A percentile compares a stretch with the other conserved stretches of the same genome.
phyloP scores from a whole-genome alignment of 2,888 invertebrate genomes.

The Tanypteryx hageni region DNA sequence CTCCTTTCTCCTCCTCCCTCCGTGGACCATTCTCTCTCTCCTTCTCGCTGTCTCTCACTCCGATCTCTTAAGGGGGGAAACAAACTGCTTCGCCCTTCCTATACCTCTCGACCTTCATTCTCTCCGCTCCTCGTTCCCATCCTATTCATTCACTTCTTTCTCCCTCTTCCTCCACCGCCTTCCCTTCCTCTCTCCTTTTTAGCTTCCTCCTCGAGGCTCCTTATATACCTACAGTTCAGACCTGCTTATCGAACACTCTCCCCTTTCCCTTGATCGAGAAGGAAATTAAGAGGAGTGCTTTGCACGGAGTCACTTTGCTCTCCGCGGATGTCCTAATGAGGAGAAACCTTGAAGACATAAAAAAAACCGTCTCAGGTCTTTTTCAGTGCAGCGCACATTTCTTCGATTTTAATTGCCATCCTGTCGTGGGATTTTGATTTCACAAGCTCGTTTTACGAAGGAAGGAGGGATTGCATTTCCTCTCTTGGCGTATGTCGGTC shows the following conservation, averaged over 20 bases:
- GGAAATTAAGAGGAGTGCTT: constrained; percentile 2
- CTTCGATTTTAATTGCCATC: no score
- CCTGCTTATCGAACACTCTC: background rate
- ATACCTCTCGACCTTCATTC: no score
- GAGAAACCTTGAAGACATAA: background rate
- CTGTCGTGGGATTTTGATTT: no score
- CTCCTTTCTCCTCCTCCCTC: background rate
- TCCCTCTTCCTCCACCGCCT: background rate
- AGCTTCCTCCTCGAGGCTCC: background rate
- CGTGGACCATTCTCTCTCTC: constrained; percentile 11
- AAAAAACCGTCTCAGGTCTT: no score
- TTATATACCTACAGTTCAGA: constrained; percentile 6
- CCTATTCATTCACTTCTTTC: no score
- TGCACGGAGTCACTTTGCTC: background rate
- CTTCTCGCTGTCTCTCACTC: background rate
- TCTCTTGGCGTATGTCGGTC: no score
- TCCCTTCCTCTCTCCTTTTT: background rate
- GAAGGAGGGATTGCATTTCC: no score
- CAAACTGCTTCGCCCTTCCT: background rate
- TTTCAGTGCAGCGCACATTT: no score
- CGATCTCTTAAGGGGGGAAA: background rate
- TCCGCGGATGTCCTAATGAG: background rate
- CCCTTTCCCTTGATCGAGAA: background rate
- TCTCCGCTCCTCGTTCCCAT: no score
- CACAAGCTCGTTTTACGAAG: no score